Conservation (phyloP, 2,797 vertebrate genomes). For the Poecilia wingei region DNA sequence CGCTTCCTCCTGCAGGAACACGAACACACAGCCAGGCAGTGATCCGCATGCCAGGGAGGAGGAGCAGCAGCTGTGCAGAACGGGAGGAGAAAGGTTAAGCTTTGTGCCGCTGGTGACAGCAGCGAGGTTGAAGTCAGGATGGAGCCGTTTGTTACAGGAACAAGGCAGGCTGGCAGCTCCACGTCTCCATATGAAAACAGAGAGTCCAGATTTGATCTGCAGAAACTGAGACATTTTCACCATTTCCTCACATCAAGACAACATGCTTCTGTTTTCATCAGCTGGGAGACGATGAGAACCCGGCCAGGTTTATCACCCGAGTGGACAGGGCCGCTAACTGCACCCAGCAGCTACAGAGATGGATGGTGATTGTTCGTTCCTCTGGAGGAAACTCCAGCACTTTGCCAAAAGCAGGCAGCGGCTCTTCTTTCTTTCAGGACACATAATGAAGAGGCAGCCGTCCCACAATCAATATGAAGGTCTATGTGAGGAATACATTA, state of each 20-base stretch:
- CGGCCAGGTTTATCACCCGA: neutral
- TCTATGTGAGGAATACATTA: neutral
- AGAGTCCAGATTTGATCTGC: conserved; percentile 31
- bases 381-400: neutral
- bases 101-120: conserved; percentile 29
- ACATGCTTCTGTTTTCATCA: neutral
- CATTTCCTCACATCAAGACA: neutral
- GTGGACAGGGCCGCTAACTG: neutral
- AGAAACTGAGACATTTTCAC: conserved; percentile 17
- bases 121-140: conserved; percentile 37
- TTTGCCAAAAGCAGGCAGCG: neutral
- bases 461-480: neutral
- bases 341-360: neutral
- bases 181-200: conserved; percentile 47
- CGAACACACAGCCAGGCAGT: conserved; percentile 20
- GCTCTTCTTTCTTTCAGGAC: neutral
- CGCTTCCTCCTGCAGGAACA: conserved; percentile 11
- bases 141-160: conserved; percentile 50
- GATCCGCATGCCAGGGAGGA: conserved; percentile 46
- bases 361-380: neutral
- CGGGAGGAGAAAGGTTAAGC: conserved; percentile 56
- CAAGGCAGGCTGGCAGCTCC: conserved; percentile 22
- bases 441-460: neutral
- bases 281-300: neutral
- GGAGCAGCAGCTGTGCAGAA: conserved; percentile 32